phyloP scores from a whole-genome alignment of 2,113 vertebrate species.

The Stegastes partitus region DNA sequence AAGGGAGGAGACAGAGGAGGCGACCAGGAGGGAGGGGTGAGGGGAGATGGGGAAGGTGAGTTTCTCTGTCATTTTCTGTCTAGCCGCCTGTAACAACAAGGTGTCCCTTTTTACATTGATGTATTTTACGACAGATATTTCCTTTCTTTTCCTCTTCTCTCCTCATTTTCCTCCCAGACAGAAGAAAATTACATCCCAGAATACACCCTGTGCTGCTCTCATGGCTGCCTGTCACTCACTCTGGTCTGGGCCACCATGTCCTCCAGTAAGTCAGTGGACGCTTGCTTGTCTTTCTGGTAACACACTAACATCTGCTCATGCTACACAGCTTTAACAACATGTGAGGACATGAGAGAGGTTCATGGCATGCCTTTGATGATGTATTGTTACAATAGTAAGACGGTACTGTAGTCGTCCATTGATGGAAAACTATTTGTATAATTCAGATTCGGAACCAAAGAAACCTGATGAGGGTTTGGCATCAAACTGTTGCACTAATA shows the following conservation, averaged over 20 bases:
- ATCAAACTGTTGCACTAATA: no score
- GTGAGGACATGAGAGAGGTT: background rate
- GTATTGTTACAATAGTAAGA: no score
- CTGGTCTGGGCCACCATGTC: background rate
- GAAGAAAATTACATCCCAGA: constrained; percentile 11
- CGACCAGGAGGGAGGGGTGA: background rate
- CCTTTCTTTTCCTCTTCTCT: background rate
- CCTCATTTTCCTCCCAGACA: constrained; percentile 40
- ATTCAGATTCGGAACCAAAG: no score
- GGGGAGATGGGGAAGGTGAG: constrained; percentile 15
- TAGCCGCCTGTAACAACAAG: constrained; percentile 33
- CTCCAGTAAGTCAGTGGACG: background rate
- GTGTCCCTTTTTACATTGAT: constrained; percentile 29
- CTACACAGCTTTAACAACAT: background rate
- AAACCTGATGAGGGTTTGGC: no score
- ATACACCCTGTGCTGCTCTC: background rate
- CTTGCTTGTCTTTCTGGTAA: background rate
- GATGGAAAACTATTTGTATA: no score
- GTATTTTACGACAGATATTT: constrained; percentile 25
- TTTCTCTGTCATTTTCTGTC: constrained; percentile 61
- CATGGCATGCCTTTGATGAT: no score
- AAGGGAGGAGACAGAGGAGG: background rate
- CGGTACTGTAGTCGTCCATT: no score
- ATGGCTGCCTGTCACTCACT: background rate
- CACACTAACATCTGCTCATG: background rate